Conservation (phyloP, 2,888 invertebrate species). For the Thymelicus lineola region DNA sequence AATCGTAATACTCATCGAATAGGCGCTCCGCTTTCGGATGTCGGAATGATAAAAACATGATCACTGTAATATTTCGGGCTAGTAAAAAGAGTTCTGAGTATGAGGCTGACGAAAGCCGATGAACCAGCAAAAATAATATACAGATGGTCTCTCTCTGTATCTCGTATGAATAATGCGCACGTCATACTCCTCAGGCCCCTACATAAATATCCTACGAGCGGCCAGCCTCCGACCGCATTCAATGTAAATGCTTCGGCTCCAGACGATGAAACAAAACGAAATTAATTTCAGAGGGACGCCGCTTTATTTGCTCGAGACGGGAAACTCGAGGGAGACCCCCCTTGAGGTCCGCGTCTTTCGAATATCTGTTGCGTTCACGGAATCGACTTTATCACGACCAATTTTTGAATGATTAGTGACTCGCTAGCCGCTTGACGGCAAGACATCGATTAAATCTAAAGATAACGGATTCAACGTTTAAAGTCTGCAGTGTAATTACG, state of each 20-base stretch:
- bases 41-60: constrained; percentile 33
- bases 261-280: constrained; percentile 84
- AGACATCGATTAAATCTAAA: constrained; percentile 63
- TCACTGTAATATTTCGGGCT: constrained; percentile 34
- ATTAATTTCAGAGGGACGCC: constrained; percentile 81
- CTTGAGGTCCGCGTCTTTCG: constrained; percentile 70
- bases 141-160: constrained; percentile 71
- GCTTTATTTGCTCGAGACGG: constrained; percentile 74
- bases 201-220: constrained; percentile 82
- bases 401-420: constrained; percentile 75
- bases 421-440: constrained; percentile 55
- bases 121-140: constrained; percentile 80
- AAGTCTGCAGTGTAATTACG: constrained; percentile 14
- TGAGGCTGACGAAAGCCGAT: constrained; percentile 63
- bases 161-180: constrained; percentile 81
- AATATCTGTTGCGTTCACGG: constrained; percentile 66
- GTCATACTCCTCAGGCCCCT: constrained; percentile 78
- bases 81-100: constrained; percentile 40
- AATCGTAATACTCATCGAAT: constrained; percentile 12
- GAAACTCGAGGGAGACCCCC: constrained; percentile 76
- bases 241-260: constrained; percentile 82
- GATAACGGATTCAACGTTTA: constrained; percentile 53
- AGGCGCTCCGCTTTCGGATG: neutral
- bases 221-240: constrained; percentile 81
- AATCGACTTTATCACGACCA: constrained; percentile 62